Conservation (phyloP, 2,888 invertebrate species). For the Cephalotes varians region DNA sequence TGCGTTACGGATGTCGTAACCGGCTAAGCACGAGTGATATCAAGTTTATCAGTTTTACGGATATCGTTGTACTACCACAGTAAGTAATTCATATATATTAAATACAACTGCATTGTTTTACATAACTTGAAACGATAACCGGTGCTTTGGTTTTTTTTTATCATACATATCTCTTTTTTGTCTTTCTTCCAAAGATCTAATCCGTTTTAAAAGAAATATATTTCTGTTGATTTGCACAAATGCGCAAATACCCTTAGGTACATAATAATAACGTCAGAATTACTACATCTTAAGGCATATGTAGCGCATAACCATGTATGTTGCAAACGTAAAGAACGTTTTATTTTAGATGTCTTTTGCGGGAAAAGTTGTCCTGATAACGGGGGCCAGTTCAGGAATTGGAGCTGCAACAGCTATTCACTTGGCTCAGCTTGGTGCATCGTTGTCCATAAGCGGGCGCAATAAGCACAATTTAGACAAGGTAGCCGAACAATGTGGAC, state of each 20-base stretch:
- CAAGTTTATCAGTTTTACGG: not conserved
- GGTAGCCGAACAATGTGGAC: conserved; percentile 85
- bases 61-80: not conserved
- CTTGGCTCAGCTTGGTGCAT: conserved; percentile 91
- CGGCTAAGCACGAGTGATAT: too few species aligned
- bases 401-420: conserved; percentile 93
- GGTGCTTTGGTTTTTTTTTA: not conserved
- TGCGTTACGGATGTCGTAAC: not conserved
- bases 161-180: not conserved
- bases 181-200: not conserved
- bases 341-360: conserved; percentile 87
- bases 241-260: not conserved
- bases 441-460: conserved; percentile 90
- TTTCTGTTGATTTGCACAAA: not conserved
- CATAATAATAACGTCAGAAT: not conserved
- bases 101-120: not conserved
- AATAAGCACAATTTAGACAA: conserved; percentile 89
- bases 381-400: conserved; percentile 95
- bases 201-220: not conserved
- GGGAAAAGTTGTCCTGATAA: conserved; percentile 91
- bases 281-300: too few species aligned
- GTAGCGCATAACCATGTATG: not conserved
- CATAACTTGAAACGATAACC: not conserved
- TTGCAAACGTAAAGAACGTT: not conserved
- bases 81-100: not conserved